Base-by-base conservation (phyloP, 2,888 invertebrate genomes). In the Maniola hyperantus region DNA sequence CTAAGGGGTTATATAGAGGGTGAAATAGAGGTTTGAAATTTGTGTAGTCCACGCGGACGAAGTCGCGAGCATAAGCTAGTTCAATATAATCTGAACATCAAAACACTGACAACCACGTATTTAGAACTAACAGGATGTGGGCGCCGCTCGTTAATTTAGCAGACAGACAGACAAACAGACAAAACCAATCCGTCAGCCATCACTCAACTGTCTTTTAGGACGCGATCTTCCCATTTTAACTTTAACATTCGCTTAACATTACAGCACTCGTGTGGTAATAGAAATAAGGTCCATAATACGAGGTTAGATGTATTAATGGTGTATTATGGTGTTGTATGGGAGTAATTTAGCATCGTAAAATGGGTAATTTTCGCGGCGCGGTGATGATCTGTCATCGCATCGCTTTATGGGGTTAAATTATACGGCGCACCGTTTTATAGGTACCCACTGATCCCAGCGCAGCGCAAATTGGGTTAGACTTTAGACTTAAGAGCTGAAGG, bases 351-450 rank as follows among this genome's bases (percentile, higher is more conserved):
- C 72, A 70, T 76, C 82, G 79, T 83, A 83, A 83, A 83, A 65
- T 67, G 68, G 69, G 68, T 71, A 73, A 74, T 74, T 72, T 74
- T 72, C 69, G 77, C 75, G 76, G 69, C 74, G 74, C 77, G 67
- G 73, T 79, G 81, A 82, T 82, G 81, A 81, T 80, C 85, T 85
- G 86, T 87, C 85, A 84, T 87, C 87, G 84, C 75, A 76, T 71
- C 71, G 76, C 75, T 84, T 87, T 83, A 83, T 82, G 79, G 78
- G 78, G 72, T 74, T 72, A 86, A 87, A 87, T 84, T 84, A 73
- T 68, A 73, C 44, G 66, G 68, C 54, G 68, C 50, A 46, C 10
- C 48, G 34, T 34, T 34, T 44, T 36, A 36, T 57, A n/a, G n/a
- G n/a, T n/a, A 57, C 20, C 20, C 54, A 15, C 15, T 8, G 15